Conservation (phyloP, 1,140 invertebrate species). For the Diachasmimorpha longicaudata region DNA sequence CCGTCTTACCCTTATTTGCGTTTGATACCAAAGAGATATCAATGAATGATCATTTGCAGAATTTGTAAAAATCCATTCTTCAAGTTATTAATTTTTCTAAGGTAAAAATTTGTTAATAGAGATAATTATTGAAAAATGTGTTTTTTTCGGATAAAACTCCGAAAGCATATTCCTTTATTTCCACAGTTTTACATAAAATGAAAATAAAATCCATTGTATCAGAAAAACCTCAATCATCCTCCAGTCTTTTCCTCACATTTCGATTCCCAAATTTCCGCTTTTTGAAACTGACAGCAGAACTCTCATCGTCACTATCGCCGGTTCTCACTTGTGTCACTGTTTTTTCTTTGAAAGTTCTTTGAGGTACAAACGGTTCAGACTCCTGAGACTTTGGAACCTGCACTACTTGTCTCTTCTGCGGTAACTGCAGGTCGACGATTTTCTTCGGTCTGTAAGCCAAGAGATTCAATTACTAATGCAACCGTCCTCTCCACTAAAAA, state of each 20-base stretch:
- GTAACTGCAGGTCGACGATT: constrained; percentile 67
- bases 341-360: constrained; percentile 72
- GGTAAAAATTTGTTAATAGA: too few relatives aligned
- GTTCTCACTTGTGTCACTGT: constrained; percentile 56
- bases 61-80: too few relatives aligned
- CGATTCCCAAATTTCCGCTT: constrained; percentile 70
- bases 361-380: constrained; percentile 50
- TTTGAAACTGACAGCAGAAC: constrained; percentile 64
- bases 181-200: neutral
- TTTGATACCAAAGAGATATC: too few relatives aligned
- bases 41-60: too few relatives aligned
- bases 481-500: neutral
- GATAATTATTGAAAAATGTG: too few relatives aligned
- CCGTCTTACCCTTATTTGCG: too few relatives aligned
- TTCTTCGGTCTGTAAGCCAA: constrained; percentile 52
- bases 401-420: constrained; percentile 52
- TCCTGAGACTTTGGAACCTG: constrained; percentile 44
- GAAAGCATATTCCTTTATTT: neutral
- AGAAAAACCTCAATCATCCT: constrained; percentile 62
- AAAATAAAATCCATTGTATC: neutral
- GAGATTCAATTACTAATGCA: neutral
- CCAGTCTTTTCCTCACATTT: constrained; percentile 66
- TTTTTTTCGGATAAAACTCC: neutral
- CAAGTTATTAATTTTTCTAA: too few relatives aligned
- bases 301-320: constrained; percentile 59